These are phyloP conservation scores for Dendrophyllia cribrosa DNA, from an alignment of 64 coral and sea anemone species.

Conservation along the genomic window DNA sequence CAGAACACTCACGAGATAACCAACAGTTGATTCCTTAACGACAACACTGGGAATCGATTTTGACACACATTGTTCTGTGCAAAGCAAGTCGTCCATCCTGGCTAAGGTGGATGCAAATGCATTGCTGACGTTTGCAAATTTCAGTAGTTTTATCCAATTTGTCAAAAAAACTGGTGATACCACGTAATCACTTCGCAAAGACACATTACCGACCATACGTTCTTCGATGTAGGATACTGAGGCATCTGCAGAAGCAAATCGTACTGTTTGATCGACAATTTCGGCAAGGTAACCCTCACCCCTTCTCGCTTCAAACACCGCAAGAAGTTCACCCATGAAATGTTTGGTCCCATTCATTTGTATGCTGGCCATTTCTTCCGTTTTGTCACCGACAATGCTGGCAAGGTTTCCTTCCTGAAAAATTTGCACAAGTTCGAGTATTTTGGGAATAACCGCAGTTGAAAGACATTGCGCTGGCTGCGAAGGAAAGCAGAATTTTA, in stretches of 20 bases:
- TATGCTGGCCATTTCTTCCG: not conserved
- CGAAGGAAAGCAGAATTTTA: slow-evolving; percentile 13
- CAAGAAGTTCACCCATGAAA: not conserved
- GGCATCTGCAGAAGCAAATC: not conserved
- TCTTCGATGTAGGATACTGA: not conserved
- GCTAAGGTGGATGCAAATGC: not conserved
- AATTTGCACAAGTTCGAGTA: slow-evolving; percentile 14
- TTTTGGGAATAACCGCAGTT: not conserved
- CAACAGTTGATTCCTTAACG: not conserved
- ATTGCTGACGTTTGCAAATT: not conserved
- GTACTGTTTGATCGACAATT: not conserved
- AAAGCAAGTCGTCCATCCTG: not conserved
- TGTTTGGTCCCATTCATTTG: not conserved
- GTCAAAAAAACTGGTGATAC: not conserved
- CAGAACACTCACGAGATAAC: not conserved
- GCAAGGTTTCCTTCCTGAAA: not conserved
- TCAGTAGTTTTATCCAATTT: not conserved
- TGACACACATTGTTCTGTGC: not conserved
- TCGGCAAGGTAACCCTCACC: not conserved
- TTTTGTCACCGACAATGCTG: not conserved
- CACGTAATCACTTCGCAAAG: not conserved
- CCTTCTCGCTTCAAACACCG: not conserved
- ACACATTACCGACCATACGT: not conserved
- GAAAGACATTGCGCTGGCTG: not conserved
- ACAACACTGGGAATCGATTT: too few species aligned